These are phyloP conservation scores for Volucella inanis DNA, from an alignment of 2,888 invertebrate genomes.

Conservation along the genomic window DNA sequence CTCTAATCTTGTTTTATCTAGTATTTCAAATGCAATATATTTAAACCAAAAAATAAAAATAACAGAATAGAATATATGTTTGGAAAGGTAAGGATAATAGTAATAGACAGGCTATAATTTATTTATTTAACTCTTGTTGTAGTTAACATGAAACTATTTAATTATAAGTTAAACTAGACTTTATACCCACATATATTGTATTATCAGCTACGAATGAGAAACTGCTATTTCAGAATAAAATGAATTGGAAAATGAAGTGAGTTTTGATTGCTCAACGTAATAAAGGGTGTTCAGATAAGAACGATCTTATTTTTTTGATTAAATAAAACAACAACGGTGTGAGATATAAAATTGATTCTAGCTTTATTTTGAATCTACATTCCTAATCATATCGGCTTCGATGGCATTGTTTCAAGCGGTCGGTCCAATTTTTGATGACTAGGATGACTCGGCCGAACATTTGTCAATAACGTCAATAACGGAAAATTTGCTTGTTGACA, in stretches of 20 bases:
- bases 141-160: neutral
- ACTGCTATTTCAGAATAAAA: slow-evolving; percentile 32
- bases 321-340: too few species aligned
- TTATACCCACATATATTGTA: slow-evolving; percentile 48
- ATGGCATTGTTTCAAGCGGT: too few species aligned
- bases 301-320: too few species aligned
- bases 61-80: slow-evolving; percentile 9
- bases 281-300: too few species aligned
- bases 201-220: slow-evolving; percentile 29
- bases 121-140: slow-evolving; percentile 45
- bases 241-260: neutral
- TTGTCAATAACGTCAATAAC: too few species aligned
- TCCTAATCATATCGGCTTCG: too few species aligned
- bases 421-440: too few species aligned
- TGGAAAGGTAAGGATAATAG: neutral
- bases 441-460: too few species aligned
- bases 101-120: slow-evolving; percentile 19
- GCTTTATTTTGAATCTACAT: too few species aligned
- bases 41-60: neutral
- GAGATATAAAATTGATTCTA: too few species aligned
- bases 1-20: neutral
- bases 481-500: too few species aligned
- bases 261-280: neutral
- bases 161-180: slow-evolving; percentile 44
- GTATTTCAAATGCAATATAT: neutral